These are phyloP conservation scores for Zalophus californianus DNA, from an alignment of 2,797 vertebrate genomes.

Conservation along the genomic window DNA sequence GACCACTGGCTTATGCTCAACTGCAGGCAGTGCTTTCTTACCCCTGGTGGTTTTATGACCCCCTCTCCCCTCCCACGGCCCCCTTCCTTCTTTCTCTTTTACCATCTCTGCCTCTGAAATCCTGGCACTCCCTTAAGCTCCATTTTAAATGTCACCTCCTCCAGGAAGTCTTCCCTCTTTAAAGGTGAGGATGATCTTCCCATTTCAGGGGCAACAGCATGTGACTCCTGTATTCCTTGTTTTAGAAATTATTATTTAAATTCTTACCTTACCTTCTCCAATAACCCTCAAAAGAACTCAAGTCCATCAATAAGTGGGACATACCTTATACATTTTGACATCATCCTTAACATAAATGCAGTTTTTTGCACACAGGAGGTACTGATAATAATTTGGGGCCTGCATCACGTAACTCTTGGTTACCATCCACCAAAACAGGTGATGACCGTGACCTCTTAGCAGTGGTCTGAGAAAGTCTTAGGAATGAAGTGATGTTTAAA, in stretches of 20 bases:
- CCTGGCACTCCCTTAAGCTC: not conserved
- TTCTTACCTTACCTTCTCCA: not conserved
- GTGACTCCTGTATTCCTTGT: not conserved
- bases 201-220: not conserved
- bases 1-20: not conserved
- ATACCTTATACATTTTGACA: not conserved
- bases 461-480: not conserved
- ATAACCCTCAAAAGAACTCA: not conserved
- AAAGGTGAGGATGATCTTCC: not conserved
- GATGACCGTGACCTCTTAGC: not conserved
- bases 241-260: not conserved
- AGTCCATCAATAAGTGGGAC: not conserved
- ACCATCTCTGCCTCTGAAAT: not conserved
- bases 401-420: not conserved
- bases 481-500: not conserved
- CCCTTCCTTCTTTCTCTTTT: not conserved
- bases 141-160: not conserved
- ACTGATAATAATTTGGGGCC: not conserved
- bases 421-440: not conserved
- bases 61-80: not conserved
- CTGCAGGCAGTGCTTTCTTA: not conserved
- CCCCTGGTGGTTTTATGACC: not conserved
- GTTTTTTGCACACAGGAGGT: not conserved
- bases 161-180: conserved; percentile 34
- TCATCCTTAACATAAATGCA: not conserved